Base-by-base conservation (phyloP, 2,888 invertebrate genomes). In the Spatulosminthurus flaviceps region DNA sequence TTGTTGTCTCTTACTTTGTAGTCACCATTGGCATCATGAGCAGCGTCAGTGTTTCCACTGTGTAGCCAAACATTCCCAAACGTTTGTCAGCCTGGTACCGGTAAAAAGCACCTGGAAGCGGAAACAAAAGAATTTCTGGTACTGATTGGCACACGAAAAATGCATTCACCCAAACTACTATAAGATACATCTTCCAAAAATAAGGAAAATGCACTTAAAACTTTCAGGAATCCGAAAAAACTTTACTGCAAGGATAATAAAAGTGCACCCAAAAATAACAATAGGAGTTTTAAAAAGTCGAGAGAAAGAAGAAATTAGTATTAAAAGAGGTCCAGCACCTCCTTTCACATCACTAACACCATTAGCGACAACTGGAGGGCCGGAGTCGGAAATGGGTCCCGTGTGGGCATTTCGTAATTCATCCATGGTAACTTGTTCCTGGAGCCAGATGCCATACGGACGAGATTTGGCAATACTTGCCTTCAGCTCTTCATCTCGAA, bases 11-110 rank as follows among this genome's bases (percentile, higher is more conserved):
- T 89, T 88, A 96, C 96, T 95, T 94, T 86, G 95, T 95, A 87
- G 94, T 92, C 84, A 99, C 93, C 98, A 99, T 99, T 0, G 99
- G 98, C 78, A 98, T 88, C 51, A 99, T 89, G 24, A 99, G 90
- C 91, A 99, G 92, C 87, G 94, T 94, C 87, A 99, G 93, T 0
- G 97, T 95, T 89, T 99, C 99, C 43, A 95, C 92, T 0, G 97
- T 97, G 89, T 97, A 99, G 72, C 95, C 95, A 88, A 94, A 98
- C 81, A 98, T 90, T 0, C 95, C 92, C 61, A 99, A 91, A 43
- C 98, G 90, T 79, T 94, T 92, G 88, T 99, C 98, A 80, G 91
- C 64, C 16, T 51, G 66, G 67, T 28, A 77, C 11, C 71, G 77
- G 64, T 75, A 77, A 66, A 81, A 41, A 41, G 80, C 69, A 41